Percentiles rank a stretch among this genome's conserved stretches.
These are phyloP conservation scores for Scolopax bukidnonensis DNA, from an alignment of 2,797 vertebrate species.

Conservation along the genomic window DNA sequence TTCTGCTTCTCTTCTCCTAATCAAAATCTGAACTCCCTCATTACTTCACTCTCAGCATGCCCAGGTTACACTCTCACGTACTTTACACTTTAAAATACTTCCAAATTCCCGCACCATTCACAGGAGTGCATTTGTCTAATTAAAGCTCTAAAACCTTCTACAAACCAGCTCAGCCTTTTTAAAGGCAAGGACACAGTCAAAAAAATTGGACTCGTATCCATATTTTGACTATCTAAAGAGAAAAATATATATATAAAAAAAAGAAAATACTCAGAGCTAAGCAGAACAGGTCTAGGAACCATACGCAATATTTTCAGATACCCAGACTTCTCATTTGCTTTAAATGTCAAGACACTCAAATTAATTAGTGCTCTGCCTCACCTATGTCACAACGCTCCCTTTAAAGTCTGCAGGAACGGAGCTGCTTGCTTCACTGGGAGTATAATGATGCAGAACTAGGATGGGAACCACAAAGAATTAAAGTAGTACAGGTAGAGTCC, in stretches of 20 bases:
- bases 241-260: neutral
- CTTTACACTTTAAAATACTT: neutral
- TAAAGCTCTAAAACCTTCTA: neutral
- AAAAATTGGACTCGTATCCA: neutral
- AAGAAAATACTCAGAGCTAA: neutral
- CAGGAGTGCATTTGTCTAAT: neutral
- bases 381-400: neutral
- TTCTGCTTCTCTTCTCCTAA: neutral
- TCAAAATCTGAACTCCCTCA: neutral
- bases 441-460: fast-evolving
- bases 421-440: neutral
- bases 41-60: neutral
- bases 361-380: constrained; percentile 27
- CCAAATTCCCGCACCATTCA: neutral
- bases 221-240: neutral
- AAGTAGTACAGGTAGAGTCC: neutral
- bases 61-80: neutral
- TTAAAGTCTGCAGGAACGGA: neutral
- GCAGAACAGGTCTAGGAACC: neutral
- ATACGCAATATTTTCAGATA: neutral
- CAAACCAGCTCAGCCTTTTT: neutral
- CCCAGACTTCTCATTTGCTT: neutral
- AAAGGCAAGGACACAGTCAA: neutral
- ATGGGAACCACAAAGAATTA: neutral
- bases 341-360: constrained; percentile 8